Conservation (phyloP, 2,797 vertebrate genomes). For the Enteromius paludinosus region DNA sequence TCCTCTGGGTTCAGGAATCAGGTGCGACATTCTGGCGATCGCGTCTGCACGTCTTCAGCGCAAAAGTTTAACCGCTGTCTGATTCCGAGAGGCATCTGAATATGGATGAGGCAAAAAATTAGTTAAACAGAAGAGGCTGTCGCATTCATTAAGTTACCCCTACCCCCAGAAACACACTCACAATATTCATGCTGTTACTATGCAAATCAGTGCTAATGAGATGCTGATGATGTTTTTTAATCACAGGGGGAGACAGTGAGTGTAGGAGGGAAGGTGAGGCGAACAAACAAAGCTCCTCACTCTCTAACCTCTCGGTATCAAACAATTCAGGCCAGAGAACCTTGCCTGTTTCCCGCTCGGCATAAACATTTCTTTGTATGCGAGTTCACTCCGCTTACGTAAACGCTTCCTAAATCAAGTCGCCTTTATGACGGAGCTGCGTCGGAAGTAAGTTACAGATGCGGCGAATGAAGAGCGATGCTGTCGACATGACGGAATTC, state of each 20-base stretch:
- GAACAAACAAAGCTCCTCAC: slow-evolving; percentile 55
- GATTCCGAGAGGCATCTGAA: slow-evolving; percentile 83
- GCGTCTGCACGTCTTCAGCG: slow-evolving; percentile 69
- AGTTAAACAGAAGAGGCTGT: slow-evolving; percentile 86
- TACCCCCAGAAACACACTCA: slow-evolving; percentile 84
- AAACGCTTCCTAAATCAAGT: slow-evolving; percentile 33
- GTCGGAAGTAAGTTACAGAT: not conserved
- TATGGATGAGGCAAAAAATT: slow-evolving; percentile 87
- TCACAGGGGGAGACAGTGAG: slow-evolving; percentile 58
- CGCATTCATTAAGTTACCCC: slow-evolving; percentile 86
- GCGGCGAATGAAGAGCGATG: slow-evolving; percentile 14
- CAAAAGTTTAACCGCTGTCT: slow-evolving; percentile 77
- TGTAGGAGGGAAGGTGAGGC: slow-evolving; percentile 47
- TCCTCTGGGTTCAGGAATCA: slow-evolving; percentile 48
- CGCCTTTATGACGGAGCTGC: not conserved
- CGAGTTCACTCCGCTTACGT: not conserved
- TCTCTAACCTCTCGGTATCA: slow-evolving; percentile 46
- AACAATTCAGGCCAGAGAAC: slow-evolving; percentile 48
- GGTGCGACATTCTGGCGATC: slow-evolving; percentile 67
- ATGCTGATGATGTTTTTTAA: slow-evolving; percentile 71
- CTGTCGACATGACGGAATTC: slow-evolving; percentile 16
- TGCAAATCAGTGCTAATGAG: slow-evolving; percentile 83
- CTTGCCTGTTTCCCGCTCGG: slow-evolving; percentile 18
- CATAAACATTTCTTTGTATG: slow-evolving; percentile 12
- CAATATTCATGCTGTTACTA: slow-evolving; percentile 90